These are phyloP conservation scores for Dendrophyllia cribrosa DNA, from an alignment of 64 coral and sea anemone genomes.

Conservation along the genomic window DNA sequence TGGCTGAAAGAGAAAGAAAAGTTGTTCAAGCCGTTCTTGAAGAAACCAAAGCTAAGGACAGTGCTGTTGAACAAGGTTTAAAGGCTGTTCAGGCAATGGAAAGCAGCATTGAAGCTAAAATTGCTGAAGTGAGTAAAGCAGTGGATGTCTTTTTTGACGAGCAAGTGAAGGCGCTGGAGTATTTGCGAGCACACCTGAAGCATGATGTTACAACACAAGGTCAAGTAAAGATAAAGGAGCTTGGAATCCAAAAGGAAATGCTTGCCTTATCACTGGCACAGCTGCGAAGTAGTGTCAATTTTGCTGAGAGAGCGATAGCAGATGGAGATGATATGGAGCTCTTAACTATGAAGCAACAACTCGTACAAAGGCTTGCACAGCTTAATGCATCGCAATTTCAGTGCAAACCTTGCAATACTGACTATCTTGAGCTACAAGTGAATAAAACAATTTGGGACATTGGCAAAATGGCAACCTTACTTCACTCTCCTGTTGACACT, in stretches of 20 bases:
- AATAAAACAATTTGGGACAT: neutral
- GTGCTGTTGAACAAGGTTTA: neutral
- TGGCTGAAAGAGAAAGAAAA: neutral
- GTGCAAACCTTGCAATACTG: conserved; percentile 7
- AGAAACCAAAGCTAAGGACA: neutral
- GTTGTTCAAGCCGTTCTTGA: neutral
- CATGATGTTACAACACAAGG: conserved; percentile 9
- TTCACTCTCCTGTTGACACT: neutral
- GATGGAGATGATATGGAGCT: conserved; percentile 24
- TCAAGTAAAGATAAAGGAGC: conserved; percentile 6
- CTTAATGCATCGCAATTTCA: neutral
- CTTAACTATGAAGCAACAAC: conserved; percentile 7
- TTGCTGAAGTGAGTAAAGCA: neutral
- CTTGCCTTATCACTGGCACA: conserved; percentile 3
- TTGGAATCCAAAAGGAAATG: neutral
- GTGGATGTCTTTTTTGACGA: conserved; percentile 6
- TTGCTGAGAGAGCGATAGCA: neutral
- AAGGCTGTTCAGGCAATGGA: conserved; percentile 31
- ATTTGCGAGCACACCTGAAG: neutral
- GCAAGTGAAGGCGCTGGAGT: neutral
- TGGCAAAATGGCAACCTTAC: neutral
- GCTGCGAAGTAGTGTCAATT: conserved; percentile 23
- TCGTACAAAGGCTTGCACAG: neutral
- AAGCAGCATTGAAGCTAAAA: neutral
- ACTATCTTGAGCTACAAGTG: conserved; percentile 6